Conservation (phyloP, 2,113 vertebrate genomes). For the Anseranas semipalmata region DNA sequence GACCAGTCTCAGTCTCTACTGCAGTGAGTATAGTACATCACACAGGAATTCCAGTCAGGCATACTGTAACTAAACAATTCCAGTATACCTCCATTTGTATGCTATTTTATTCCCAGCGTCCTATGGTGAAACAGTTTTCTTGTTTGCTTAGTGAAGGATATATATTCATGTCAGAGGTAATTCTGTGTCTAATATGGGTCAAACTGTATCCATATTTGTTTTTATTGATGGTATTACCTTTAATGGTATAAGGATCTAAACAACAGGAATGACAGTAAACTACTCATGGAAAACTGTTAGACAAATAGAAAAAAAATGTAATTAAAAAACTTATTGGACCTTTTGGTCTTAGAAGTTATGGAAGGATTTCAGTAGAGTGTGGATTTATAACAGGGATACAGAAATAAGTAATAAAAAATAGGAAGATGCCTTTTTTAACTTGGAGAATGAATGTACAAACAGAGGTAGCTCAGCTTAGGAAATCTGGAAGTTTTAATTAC, state of each 20-base stretch:
- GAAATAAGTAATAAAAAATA: neutral
- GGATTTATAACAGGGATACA: neutral
- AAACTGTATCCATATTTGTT: neutral
- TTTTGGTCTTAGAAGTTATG: neutral
- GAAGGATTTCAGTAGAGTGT: neutral
- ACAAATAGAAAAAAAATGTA: neutral
- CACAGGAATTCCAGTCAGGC: neutral
- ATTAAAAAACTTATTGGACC: neutral
- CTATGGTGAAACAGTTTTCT: neutral
- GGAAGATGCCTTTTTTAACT: neutral
- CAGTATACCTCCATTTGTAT: neutral
- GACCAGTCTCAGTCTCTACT: constrained; percentile 57
- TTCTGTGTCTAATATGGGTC: neutral
- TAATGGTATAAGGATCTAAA: neutral
- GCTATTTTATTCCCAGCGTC: neutral
- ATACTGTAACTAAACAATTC: neutral
- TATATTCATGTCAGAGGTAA: neutral
- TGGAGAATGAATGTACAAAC: neutral
- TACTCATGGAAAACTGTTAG: neutral
- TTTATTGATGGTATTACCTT: neutral
- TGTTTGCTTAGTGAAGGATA: neutral
- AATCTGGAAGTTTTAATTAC: neutral
- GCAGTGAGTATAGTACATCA: constrained; percentile 63
- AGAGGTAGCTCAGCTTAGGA: neutral
- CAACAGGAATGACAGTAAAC: neutral